phyloP scores from a whole-genome alignment of 1,140 invertebrate species.

The Drosophila sulfurigaster region DNA sequence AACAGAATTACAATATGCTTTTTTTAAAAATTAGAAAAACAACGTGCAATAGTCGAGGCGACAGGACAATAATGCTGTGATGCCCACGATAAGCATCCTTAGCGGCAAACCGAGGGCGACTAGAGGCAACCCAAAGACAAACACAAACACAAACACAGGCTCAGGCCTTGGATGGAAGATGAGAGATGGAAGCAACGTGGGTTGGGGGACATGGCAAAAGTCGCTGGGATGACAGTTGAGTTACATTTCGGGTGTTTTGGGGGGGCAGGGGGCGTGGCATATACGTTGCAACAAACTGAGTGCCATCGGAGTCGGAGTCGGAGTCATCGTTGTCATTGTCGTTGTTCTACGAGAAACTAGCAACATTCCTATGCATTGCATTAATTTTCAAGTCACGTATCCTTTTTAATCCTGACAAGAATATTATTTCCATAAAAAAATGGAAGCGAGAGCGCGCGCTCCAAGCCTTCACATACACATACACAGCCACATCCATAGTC shows the following conservation, averaged over 20 bases:
- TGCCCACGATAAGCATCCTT: slow-evolving; percentile 69
- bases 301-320: slow-evolving; percentile 24
- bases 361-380: slow-evolving; percentile 57
- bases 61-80: slow-evolving; percentile 72
- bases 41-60: slow-evolving; percentile 42
- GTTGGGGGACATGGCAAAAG: slow-evolving; percentile 55
- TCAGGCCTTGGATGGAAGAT: slow-evolving; percentile 33
- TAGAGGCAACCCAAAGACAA: slow-evolving; percentile 39
- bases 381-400: slow-evolving; percentile 81
- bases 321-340: slow-evolving; percentile 12
- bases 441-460: slow-evolving; percentile 35
- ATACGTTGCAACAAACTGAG: slow-evolving; percentile 40
- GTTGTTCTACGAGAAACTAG: slow-evolving; percentile 39
- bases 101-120: not conserved
- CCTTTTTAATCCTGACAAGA: slow-evolving; percentile 85
- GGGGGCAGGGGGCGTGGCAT: slow-evolving; percentile 47
- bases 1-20: slow-evolving; percentile 81
- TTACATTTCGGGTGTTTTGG: slow-evolving; percentile 43
- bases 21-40: slow-evolving; percentile 78
- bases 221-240: slow-evolving; percentile 56
- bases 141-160: slow-evolving; percentile 42
- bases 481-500: not conserved
- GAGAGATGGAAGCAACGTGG: slow-evolving; percentile 28
- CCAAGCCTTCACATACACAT: slow-evolving; percentile 4
- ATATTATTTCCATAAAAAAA: slow-evolving; percentile 84